Percentiles rank a stretch among this genome's conserved stretches.
Conservation (phyloP, 1,140 invertebrate species). For the Saxidomus purpurata region DNA sequence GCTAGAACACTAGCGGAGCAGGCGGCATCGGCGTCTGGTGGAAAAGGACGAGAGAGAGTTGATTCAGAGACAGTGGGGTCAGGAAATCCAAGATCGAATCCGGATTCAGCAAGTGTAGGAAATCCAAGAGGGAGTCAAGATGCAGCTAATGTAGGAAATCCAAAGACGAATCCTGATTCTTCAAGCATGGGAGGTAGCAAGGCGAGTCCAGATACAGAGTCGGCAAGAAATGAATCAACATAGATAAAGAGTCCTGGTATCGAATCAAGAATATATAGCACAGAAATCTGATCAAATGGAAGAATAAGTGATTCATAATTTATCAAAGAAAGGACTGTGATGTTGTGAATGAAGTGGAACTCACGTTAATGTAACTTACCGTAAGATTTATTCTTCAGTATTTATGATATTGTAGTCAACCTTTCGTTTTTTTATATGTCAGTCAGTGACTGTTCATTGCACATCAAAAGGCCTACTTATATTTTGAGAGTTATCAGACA, state of each 20-base stretch:
- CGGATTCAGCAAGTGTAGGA: neutral
- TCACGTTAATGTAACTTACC: no score
- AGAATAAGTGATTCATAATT: neutral
- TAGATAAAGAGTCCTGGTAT: neutral
- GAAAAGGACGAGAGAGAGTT: neutral
- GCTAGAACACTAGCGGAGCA: slow-evolving; percentile 53
- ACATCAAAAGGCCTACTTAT: no score
- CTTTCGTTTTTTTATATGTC: no score
- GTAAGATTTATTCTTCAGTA: no score
- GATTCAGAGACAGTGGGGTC: neutral
- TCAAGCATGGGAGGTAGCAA: neutral
- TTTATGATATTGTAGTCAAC: no score
- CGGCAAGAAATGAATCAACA: neutral
- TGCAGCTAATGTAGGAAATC: neutral
- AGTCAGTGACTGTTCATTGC: no score
- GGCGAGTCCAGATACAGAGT: neutral
- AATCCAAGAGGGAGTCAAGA: neutral
- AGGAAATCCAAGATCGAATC: neutral
- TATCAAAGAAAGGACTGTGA: no score
- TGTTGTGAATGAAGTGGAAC: no score
- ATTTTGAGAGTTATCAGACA: no score
- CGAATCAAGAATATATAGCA: neutral
- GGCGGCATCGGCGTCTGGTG: neutral
- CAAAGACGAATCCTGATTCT: neutral
- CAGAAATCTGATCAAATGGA: neutral